phyloP scores from a whole-genome alignment of 2,797 vertebrate genomes.

The Lophius americanus region DNA sequence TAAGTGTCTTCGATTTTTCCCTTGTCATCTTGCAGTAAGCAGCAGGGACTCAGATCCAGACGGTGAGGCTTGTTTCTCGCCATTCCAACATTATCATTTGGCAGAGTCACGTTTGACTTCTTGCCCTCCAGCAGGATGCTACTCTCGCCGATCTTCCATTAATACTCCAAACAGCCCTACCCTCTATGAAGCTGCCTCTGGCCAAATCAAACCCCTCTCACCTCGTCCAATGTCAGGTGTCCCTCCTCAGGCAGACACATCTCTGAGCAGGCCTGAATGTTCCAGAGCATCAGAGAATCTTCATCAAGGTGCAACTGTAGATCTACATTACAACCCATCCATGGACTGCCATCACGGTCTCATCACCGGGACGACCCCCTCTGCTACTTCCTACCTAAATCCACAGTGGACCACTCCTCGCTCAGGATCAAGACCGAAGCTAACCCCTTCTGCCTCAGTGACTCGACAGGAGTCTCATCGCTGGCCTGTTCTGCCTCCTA shows the following conservation, averaged over 20 bases:
- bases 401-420: conserved; percentile 48
- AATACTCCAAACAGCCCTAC: neutral
- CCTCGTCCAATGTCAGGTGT: neutral
- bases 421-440: conserved; percentile 30
- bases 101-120: conserved; percentile 17
- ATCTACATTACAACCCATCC: conserved; percentile 2
- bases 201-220: conserved; percentile 16
- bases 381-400: conserved; percentile 55
- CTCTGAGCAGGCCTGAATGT: conserved; percentile 4
- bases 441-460: conserved; percentile 67
- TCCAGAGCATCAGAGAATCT: neutral
- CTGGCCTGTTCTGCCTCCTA: conserved; percentile 82
- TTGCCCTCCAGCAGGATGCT: neutral
- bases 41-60: conserved; percentile 26
- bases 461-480: conserved; percentile 72
- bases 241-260: neutral
- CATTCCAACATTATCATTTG: conserved; percentile 27
- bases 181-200: neutral
- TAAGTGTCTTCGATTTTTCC: neutral
- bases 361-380: conserved; percentile 27
- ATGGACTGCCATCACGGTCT: conserved; percentile 16
- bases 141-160: neutral
- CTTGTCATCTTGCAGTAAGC: conserved; percentile 43
- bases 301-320: neutral
- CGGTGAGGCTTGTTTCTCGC: conserved; percentile 36